phyloP scores from a whole-genome alignment of 1,140 invertebrate species.

The Eupeodes corollae region DNA sequence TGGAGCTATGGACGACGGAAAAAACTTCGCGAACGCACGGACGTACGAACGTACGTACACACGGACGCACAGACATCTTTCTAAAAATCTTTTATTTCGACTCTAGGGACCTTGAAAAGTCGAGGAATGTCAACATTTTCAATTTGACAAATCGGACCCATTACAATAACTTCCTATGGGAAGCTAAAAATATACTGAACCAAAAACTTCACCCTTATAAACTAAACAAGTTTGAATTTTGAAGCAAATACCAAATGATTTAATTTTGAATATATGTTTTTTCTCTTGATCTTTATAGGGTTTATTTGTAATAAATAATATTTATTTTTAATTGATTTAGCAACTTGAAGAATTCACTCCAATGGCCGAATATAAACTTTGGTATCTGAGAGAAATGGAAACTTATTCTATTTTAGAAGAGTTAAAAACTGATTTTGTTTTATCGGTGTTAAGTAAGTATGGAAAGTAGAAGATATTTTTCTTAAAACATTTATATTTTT shows the following conservation, averaged over 20 bases:
- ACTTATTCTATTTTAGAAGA: constrained; percentile 69
- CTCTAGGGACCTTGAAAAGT: too few species aligned
- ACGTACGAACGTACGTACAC: too few species aligned
- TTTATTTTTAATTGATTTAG: constrained; percentile 10
- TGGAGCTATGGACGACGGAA: too few species aligned
- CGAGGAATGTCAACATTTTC: too few species aligned
- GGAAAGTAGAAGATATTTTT: constrained; percentile 31
- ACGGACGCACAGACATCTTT: too few species aligned
- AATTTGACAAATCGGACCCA: too few species aligned
- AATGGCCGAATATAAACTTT: constrained; percentile 69
- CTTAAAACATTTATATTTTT: background rate
- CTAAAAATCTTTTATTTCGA: too few species aligned
- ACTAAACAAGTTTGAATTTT: too few species aligned
- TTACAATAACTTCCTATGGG: too few species aligned
- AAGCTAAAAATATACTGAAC: too few species aligned
- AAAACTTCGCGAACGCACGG: too few species aligned
- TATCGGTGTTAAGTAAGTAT: constrained; percentile 42
- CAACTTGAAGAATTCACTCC: constrained; percentile 57
- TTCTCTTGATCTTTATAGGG: constrained; percentile 2
- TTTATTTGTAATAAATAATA: background rate
- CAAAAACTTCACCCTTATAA: too few species aligned
- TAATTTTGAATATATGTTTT: background rate
- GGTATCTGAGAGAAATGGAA: constrained; percentile 64
- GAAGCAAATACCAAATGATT: background rate
- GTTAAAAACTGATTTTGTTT: constrained; percentile 56